Percentiles rank a stretch among this genome's conserved stretches.
Evolutionary conservation across 2,113 vertebrate species (phyloP).

Genomic region (Laticauda colubrina): DNA sequence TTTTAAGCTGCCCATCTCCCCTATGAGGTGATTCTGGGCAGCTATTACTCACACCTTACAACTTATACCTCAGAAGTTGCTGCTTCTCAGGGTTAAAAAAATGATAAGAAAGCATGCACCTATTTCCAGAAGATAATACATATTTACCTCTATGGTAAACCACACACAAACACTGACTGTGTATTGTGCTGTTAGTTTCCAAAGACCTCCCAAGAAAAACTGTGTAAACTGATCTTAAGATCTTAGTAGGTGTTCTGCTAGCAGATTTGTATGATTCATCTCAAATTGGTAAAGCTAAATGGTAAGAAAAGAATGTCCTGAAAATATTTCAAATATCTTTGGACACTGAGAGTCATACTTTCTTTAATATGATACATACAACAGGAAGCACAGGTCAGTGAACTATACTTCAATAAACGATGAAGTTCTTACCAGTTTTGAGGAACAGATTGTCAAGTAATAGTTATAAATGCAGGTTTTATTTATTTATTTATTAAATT

Average conservation of each 20-base stretch:
- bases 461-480: neutral
- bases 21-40: too few relatives aligned
- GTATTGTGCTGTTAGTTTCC: neutral
- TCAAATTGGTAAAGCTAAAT: neutral
- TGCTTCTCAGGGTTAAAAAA: neutral
- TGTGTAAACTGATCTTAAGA: neutral
- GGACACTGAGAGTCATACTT: neutral
- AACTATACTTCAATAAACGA: neutral
- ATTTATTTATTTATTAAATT: neutral
- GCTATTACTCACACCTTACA: too few relatives aligned
- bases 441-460: neutral
- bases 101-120: neutral
- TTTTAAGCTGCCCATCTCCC: too few relatives aligned
- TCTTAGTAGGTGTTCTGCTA: neutral
- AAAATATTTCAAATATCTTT: neutral
- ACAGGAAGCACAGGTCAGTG: neutral
- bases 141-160: neutral
- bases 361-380: neutral
- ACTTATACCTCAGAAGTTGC: too few relatives aligned
- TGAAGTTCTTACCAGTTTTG: neutral
- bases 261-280: neutral
- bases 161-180: neutral
- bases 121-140: neutral
- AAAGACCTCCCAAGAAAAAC: neutral
- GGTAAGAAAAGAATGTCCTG: neutral